Evolutionary conservation across 2,888 invertebrate species (phyloP), one percentile per base, ranked within the genome.

Genomic region (Herminia tarsipennalis): DNA sequence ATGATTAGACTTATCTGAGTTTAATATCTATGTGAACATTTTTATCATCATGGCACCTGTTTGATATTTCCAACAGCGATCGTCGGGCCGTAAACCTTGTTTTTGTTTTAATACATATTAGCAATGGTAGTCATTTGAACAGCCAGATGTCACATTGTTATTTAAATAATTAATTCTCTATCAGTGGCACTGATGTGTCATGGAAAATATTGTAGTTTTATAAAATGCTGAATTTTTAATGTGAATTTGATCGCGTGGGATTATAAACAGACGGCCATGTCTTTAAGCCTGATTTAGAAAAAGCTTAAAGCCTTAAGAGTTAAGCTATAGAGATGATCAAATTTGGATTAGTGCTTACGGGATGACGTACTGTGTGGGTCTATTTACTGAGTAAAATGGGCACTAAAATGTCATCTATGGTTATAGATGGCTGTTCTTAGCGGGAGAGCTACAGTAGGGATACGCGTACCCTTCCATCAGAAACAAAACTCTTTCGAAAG

Each of bases 91-190:
- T 44, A 38, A 45, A 47, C 37, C 5, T 1, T 24, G 9, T 28
- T 39, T 38, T 39, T 57, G 38, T 61, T 62, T 37, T 20, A 46
- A 50, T 12, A 22, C 30, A 47, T 47, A 8, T 25, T 21, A 4
- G 8, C 14, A n/a, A 10, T 47, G 40, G 45, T 37, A 35, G 35
- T 53, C 25, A 27, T 32, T 16, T 21, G 24, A 53, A 36, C 27
- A 13, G 25, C 10, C 29, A 27, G n/a, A 16, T 39, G 25, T 32
- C 28, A 16, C 29, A 24, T 47, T 58, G 36, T 42, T 33, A 39
- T 62, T 58, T 33, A 18, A 46, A 44, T 46, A 49, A 52, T 37
- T 38, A 32, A 33, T 37, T 38, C 14, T 17, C 9, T 17, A 20
- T 35, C 24, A 18, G 13, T n/a, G 10, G 16, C n/a, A n/a, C n/a